Percentiles rank a stretch among this genome's conserved stretches.
Conservation (phyloP, 30 jellyfish, hydroid and myxozoan species). For the Aurelia sp. region DNA sequence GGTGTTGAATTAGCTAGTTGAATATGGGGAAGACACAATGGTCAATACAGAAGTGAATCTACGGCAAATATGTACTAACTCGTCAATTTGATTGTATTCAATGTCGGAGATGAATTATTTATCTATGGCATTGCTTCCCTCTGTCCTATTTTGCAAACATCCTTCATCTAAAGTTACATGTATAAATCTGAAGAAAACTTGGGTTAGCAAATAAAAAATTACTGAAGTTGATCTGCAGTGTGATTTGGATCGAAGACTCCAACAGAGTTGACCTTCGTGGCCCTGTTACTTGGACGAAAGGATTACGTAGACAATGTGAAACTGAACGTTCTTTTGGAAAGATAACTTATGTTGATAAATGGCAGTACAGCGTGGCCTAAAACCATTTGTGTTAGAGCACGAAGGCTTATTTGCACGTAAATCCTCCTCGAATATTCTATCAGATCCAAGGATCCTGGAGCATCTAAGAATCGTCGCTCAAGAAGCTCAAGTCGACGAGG, state of each 20-base stretch:
- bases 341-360: constrained; percentile 9
- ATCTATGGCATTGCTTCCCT: constrained; percentile 2
- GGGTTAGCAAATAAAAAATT: background rate
- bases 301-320: background rate
- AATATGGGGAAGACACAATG: constrained; percentile 60
- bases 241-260: too few relatives aligned
- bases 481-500: constrained; percentile 76
- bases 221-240: too few relatives aligned
- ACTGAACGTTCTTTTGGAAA: background rate
- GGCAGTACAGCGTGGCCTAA: constrained; percentile 45
- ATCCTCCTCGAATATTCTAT: constrained; percentile 74
- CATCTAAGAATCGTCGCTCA: constrained; percentile 76
- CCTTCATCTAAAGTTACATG: background rate
- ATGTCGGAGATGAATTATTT: constrained; percentile 8
- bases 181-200: background rate
- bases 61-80: constrained; percentile 23
- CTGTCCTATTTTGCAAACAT: background rate
- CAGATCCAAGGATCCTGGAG: constrained; percentile 84
- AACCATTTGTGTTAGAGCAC: constrained; percentile 59
- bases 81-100: constrained; percentile 4
- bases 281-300: background rate
- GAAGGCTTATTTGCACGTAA: constrained; percentile 80
- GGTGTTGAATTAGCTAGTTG: constrained; percentile 57
- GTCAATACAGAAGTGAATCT: constrained; percentile 20
- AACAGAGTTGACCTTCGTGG: too few relatives aligned